Evolutionary conservation across 2,113 vertebrate species (phyloP).

Genomic region (Climacteris rufus): DNA sequence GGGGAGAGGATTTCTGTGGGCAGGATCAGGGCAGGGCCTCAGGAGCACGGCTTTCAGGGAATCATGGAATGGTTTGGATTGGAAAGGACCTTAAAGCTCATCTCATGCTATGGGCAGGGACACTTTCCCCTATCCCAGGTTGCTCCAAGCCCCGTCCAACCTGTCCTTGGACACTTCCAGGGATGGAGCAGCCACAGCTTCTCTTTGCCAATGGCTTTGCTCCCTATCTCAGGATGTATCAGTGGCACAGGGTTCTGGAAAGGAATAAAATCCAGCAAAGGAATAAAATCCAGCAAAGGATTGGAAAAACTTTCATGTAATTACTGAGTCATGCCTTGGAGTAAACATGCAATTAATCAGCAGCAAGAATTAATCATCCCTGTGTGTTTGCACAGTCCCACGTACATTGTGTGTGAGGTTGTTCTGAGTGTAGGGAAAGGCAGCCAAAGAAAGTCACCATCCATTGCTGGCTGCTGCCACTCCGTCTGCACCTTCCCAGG

Average conservation of each 20-base stretch:
- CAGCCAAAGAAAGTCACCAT: background rate
- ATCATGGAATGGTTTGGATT: background rate
- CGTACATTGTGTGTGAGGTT: background rate
- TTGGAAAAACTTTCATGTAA: background rate
- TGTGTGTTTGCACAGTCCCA: background rate
- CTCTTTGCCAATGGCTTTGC: background rate
- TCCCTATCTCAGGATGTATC: background rate
- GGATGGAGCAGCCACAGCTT: background rate
- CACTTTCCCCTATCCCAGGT: background rate
- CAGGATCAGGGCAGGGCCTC: rapidly evolving
- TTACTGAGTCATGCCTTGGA: background rate
- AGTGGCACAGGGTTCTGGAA: rapidly evolving
- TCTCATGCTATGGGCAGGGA: background rate
- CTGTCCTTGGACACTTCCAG: background rate
- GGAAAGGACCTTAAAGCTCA: background rate
- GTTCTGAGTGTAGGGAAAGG: background rate
- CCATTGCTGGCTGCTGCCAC: background rate
- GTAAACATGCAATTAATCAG: background rate
- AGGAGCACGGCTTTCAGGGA: rapidly evolving
- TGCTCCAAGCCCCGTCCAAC: rapidly evolving
- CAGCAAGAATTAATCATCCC: background rate
- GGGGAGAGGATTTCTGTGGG: background rate
- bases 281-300: background rate
- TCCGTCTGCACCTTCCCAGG: rapidly evolving
- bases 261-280: background rate